Base-by-base conservation (phyloP, 64 coral and sea anemone species). In the Platygyra sinensis region DNA sequence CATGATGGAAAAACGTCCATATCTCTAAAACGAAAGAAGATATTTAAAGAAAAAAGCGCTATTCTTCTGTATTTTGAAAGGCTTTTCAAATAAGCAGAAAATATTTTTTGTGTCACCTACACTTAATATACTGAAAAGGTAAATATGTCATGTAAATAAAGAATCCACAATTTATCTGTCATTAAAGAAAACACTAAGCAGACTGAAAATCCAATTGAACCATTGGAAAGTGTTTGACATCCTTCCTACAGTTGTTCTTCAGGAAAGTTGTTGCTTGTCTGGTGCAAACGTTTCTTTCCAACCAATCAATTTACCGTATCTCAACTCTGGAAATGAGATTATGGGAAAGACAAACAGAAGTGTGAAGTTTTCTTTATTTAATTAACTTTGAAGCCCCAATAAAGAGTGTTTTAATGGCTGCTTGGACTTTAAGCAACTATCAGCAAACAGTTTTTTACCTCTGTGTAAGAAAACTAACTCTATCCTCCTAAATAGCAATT, bases 291-390 rank as follows among this genome's bases (percentile, higher is more conserved):
- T 76, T 38, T 76, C 28, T 76, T 76, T 76, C 15, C 73, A 76
- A 76, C 73, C 73, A 76, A 38, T 76, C 73, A 76, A 49, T 49
- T 76, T 76, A 76, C 73, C 31, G 2, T 33, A 76, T 76, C 73
- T 76, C 11, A 75, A 38, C 73, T 36, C 73, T 75, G 73, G 73
- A 76, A 76, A 76, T 76, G 49, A 76, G 73, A 76, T 76, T 76
- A 2, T 73, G 72, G 72, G 72, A 73, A 73, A 73, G 72, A 73
- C 72, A 76, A 76, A 76, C 73, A 76, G 49, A 76, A 15, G 73
- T 42, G 73, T 76, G 6, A 76, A 76, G 73, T 76, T 76, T 49
- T 38, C 73, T 31, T 76, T 76, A 76, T 76, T 49, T 49, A 42
- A 75, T 38, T 75, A 49, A 75, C 73, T 49, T 75, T 75, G 73